phyloP scores from a whole-genome alignment of 2,888 invertebrate species.

The Shargacucullia verbasci region DNA sequence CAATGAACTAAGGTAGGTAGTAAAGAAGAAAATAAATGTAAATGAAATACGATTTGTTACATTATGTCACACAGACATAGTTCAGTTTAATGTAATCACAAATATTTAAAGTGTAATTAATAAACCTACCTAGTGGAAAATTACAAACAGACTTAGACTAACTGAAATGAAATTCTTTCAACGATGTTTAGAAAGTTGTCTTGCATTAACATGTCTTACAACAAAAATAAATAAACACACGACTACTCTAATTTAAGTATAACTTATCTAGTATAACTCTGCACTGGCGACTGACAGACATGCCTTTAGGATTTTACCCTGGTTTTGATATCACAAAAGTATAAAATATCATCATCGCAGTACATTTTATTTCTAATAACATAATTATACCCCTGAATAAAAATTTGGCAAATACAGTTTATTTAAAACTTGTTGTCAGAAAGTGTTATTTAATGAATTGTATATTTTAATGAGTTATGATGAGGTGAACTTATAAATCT shows the following conservation, averaged over 20 bases:
- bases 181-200: conserved; percentile 22
- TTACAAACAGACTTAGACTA: conserved; percentile 27
- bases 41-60: conserved; percentile 7
- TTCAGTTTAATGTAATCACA: conserved; percentile 40
- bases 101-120: conserved; percentile 15
- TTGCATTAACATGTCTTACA: conserved; percentile 36
- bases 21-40: neutral
- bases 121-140: conserved; percentile 1
- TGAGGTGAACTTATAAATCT: conserved; percentile 19
- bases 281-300: conserved; percentile 5
- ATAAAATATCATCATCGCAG: conserved; percentile 10
- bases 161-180: conserved; percentile 26
- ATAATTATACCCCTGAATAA: neutral
- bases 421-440: neutral
- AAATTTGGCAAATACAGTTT: conserved; percentile 5
- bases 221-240: conserved; percentile 50
- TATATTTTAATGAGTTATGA: conserved; percentile 10
- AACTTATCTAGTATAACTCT: conserved; percentile 19
- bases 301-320: conserved; percentile 13
- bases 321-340: conserved; percentile 37
- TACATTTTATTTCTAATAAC: conserved; percentile 2
- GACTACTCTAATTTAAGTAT: conserved; percentile 27
- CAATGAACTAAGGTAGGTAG: too few species aligned
- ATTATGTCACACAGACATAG: conserved; percentile 34
- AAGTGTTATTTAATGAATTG: neutral